Conservation (phyloP, 2,888 invertebrate species). For the Disparrhopalites patrizii region DNA sequence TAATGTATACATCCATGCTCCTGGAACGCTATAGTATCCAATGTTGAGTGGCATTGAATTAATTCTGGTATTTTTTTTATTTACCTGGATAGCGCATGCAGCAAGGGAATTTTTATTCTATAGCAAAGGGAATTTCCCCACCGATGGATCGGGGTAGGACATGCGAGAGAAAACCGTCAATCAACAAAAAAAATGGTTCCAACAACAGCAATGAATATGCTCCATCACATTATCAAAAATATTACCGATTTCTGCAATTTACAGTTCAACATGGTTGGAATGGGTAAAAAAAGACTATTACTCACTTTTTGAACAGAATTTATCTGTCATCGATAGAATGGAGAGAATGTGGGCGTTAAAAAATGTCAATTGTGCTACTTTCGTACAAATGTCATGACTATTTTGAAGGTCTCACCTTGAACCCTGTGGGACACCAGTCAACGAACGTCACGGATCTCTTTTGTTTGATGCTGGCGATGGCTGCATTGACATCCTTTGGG, state of each 20-base stretch:
- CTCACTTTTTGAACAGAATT: too few species aligned
- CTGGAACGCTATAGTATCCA: too few species aligned
- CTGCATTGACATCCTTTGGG: constrained; percentile 66
- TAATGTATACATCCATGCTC: too few species aligned
- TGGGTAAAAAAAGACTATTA: not conserved
- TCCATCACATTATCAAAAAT: too few species aligned
- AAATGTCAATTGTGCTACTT: too few species aligned
- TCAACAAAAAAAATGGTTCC: too few species aligned
- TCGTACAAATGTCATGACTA: too few species aligned
- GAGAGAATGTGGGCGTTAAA: not conserved
- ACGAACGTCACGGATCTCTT: constrained; percentile 59
- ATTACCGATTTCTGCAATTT: too few species aligned
- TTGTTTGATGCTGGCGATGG: constrained; percentile 67
- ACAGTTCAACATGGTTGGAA: not conserved
- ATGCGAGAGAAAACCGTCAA: too few species aligned
- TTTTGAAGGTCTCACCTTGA: constrained; percentile 50
- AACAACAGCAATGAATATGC: too few species aligned
- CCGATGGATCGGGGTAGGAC: not conserved
- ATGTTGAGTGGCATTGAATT: too few species aligned
- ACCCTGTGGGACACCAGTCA: constrained; percentile 58
- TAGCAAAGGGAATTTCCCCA: too few species aligned
- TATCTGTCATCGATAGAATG: not conserved
- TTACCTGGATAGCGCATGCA: not conserved
- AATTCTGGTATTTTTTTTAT: not conserved
- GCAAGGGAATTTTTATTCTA: not conserved